Percentiles rank a stretch among this genome's conserved stretches.
These are phyloP conservation scores for Aphelenchoides avenae DNA, from an alignment of 1,140 invertebrate species.

Conservation along the genomic window DNA sequence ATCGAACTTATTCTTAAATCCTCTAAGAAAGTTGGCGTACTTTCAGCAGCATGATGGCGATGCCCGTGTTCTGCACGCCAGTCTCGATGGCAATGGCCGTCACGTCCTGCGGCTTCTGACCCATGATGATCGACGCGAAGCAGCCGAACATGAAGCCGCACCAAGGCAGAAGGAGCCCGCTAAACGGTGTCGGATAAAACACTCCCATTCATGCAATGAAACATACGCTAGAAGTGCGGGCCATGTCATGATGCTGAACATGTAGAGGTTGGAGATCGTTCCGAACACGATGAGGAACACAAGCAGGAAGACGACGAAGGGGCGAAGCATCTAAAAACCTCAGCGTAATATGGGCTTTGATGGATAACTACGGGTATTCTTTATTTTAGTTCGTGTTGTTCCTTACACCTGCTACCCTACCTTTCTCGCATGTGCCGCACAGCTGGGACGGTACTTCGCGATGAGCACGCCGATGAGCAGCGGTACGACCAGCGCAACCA, in stretches of 20 bases:
- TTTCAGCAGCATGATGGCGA: constrained; percentile 77
- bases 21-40: constrained; percentile 24
- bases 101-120: constrained; percentile 62
- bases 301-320: constrained; percentile 76
- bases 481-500: constrained; percentile 76
- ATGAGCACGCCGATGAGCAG: constrained; percentile 72
- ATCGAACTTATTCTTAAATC: neutral
- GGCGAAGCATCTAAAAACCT: constrained; percentile 71
- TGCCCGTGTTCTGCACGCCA: constrained; percentile 88
- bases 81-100: constrained; percentile 86
- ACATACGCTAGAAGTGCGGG: constrained; percentile 51
- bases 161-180: constrained; percentile 79
- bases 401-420: constrained; percentile 60
- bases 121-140: constrained; percentile 48
- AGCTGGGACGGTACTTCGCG: constrained; percentile 53
- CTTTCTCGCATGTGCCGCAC: constrained; percentile 68
- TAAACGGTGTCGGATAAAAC: constrained; percentile 61
- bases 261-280: constrained; percentile 79
- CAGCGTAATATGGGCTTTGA: no score
- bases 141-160: constrained; percentile 76
- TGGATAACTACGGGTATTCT: no score
- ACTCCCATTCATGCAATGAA: constrained; percentile 10
- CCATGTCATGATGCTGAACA: constrained; percentile 80
- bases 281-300: constrained; percentile 85
- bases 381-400: constrained; percentile 58